These are phyloP conservation scores for Apodemia hepburni DNA, from an alignment of 2,888 invertebrate species.

Conservation along the genomic window DNA sequence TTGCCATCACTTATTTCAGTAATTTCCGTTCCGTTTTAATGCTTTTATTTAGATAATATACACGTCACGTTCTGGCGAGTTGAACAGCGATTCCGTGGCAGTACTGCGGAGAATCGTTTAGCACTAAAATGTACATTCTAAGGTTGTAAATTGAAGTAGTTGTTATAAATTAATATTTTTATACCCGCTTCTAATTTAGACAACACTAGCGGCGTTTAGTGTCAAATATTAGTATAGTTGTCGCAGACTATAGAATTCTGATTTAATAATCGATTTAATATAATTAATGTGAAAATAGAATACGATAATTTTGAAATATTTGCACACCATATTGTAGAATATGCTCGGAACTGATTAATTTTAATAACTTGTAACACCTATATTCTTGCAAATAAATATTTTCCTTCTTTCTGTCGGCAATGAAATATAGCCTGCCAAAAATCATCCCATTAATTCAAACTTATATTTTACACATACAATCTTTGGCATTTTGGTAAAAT, in stretches of 20 bases:
- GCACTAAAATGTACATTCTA: conserved; percentile 16
- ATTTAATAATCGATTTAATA: too few relatives aligned
- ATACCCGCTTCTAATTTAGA: conserved; percentile 33
- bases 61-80: neutral
- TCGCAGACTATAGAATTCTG: neutral
- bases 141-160: conserved; percentile 26
- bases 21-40: neutral
- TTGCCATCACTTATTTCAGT: conserved; percentile 9
- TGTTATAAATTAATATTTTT: conserved; percentile 34
- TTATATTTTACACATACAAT: too few relatives aligned
- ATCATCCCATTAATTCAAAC: too few relatives aligned
- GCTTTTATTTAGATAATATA: conserved; percentile 2
- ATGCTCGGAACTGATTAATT: too few relatives aligned
- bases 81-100: neutral
- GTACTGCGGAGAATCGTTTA: neutral
- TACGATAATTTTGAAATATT: too few relatives aligned
- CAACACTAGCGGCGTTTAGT: conserved; percentile 26
- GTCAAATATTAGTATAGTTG: conserved; percentile 29
- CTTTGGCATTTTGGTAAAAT: too few relatives aligned
- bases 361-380: too few relatives aligned
- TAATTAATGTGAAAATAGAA: too few relatives aligned
- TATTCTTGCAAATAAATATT: too few relatives aligned
- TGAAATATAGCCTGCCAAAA: too few relatives aligned
- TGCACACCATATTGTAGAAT: too few relatives aligned
- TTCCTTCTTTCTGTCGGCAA: too few relatives aligned